Base-by-base conservation (phyloP, 2,113 vertebrate species). In the Capreolus pygargus region DNA sequence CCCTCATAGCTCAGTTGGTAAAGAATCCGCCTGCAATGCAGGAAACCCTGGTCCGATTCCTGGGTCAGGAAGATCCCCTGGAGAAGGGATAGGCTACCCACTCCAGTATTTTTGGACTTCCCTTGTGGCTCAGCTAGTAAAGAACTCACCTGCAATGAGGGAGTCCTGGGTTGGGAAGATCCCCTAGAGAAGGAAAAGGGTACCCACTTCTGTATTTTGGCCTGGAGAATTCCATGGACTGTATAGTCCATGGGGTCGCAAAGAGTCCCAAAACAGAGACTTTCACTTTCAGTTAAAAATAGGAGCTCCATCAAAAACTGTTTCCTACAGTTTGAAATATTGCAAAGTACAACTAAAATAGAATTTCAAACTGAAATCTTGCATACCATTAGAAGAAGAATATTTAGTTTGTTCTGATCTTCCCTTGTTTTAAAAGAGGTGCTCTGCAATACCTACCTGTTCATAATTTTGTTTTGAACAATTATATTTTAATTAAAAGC, bases 281-380 rank as follows among this genome's bases (percentile, higher is more conserved):
- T 54, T 82, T 50, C 45, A 30, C 17, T 30, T 89, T 58, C 14
- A 36, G 64, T 43, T 91, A 52, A 81, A 95, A 92, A 82, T 27
- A 79, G 12, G 10, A 89, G 1, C 21, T 10, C 23, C 21, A 74
- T 67, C 11, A 74, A 97, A 97, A 27, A 5, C 5, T 25, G 43
- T 86, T 74, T 5, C 30, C 16, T 14, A 58, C 33, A 61, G 14
- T 33, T 61, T 87, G 36, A 93, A 81, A 86, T 82, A 95, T 47
- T 89, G 21, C 15, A 54, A 92, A 64, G 10, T 58, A 2, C 2
- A 79, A 82, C 57, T 86, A 50, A 50, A 50, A 64, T 14, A 91
- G 1, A 91, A 78, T 67, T 94, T 91, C 17, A 91, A 64, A 84
- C 43, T 78, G 30, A 91, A 96, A 94, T 61, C 17, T 15, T 30